phyloP scores from a whole-genome alignment of 2,888 invertebrate species.

The Alviniconcha strummeri region DNA sequence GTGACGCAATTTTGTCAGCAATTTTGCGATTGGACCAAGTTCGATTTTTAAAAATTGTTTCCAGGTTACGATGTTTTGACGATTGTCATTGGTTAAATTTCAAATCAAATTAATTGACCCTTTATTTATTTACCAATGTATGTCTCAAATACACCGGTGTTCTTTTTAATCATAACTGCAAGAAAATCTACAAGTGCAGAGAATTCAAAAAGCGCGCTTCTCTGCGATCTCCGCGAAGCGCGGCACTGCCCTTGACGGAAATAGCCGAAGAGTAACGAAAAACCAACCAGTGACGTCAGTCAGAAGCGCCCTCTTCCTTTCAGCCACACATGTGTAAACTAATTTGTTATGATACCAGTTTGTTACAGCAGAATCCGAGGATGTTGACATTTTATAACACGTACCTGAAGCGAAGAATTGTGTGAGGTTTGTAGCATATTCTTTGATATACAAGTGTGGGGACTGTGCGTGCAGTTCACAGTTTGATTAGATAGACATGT shows the following conservation, averaged over 20 bases:
- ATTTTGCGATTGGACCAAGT: background rate
- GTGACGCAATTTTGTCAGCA: slow-evolving; percentile 41
- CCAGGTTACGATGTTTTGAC: too few species aligned
- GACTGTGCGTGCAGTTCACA: too few species aligned
- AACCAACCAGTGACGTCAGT: slow-evolving; percentile 48
- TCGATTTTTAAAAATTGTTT: too few species aligned
- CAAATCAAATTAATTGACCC: too few species aligned
- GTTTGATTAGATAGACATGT: too few species aligned
- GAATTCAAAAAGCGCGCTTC: background rate
- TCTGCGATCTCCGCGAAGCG: slow-evolving; percentile 29
- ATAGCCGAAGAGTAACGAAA: slow-evolving; percentile 42
- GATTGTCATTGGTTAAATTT: too few species aligned
- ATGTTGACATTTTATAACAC: background rate
- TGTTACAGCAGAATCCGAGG: slow-evolving; percentile 16
- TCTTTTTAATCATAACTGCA: too few species aligned
- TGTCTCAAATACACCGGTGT: too few species aligned
- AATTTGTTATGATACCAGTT: slow-evolving; percentile 32
- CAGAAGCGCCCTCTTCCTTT: slow-evolving; percentile 50
- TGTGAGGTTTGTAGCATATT: slow-evolving; percentile 21
- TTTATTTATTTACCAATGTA: too few species aligned
- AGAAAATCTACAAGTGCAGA: too few species aligned
- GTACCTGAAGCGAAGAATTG: background rate
- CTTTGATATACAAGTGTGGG: background rate
- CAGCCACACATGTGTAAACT: slow-evolving; percentile 33
- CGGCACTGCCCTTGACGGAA: slow-evolving; percentile 48